Evolutionary conservation across 2,113 vertebrate genomes (phyloP), one percentile per base, ranked within the genome.

Genomic region (Puffinus mauretanicus): DNA sequence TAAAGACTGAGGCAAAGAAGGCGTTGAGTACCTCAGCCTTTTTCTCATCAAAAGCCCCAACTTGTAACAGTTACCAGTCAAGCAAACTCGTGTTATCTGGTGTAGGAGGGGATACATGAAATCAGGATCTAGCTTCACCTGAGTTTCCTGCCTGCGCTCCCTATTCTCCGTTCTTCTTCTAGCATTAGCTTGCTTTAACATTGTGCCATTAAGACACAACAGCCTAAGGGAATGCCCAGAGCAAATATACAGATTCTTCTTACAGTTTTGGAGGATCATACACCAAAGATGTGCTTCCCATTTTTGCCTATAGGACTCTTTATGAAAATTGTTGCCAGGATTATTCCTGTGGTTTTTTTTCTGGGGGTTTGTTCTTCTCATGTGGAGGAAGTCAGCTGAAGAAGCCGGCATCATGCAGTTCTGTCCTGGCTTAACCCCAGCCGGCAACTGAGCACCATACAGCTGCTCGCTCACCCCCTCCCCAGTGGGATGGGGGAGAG

Each of bases 181-280:
- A 66, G n/a, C 66, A 77, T 88, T 62, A 71, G 3, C 30, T 87
- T 69, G 58, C 36, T 84, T 92, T 86, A 94, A 88, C 67, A 52
- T 77, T 60, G 58, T 75, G 42, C 70, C 62, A 47, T 90, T 87
- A 80, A 90, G 75, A 70, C 76, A 66, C 20, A 49, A 79, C 10
- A 90, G 82, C 87, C 95, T 88, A 77, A 90, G 82, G 95, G 67
- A 95, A 82, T 51, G 71, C 67, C 67, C 55, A 69, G 62, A 90
- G 86, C 70, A 58, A 93, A 91, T 51, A 76, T 10, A 93, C 13
- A 52, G 38, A 57, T 87, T 93, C 38, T 94, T 69, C 75, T 73
- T 51, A 52, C 21, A 34, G 40, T 47, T 94, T 47, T 80, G 52
- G 29, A 66, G 49, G 42, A 85, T 77, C 42, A 20, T 55, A 34